Evolutionary conservation across 1,140 invertebrate genomes (phyloP).

Genomic region (Eufriesea mexicana): DNA sequence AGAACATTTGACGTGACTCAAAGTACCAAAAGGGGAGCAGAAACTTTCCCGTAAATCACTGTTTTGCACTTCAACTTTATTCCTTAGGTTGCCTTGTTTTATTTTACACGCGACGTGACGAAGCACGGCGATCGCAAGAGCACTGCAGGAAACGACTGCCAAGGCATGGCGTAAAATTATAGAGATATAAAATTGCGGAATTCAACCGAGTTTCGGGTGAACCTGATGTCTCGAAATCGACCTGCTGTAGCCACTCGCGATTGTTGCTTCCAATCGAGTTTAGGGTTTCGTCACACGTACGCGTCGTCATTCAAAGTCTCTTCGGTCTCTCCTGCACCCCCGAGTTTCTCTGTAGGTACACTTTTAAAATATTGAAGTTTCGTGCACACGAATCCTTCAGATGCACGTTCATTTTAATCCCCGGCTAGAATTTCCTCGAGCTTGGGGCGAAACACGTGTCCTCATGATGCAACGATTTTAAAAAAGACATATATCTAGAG

Average conservation of each 20-base stretch:
- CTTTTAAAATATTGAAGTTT: slow-evolving; percentile 1
- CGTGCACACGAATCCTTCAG: background rate
- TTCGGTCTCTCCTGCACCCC: background rate
- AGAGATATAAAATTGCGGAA: background rate
- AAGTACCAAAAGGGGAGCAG: too few species aligned
- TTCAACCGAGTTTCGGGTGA: background rate
- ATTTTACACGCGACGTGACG: slow-evolving; percentile 5
- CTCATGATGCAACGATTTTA: too few species aligned
- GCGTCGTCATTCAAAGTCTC: slow-evolving; percentile 26
- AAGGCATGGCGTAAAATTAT: background rate
- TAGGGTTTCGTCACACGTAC: slow-evolving; percentile 36
- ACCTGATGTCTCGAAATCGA: slow-evolving; percentile 6
- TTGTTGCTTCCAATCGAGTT: slow-evolving; percentile 12
- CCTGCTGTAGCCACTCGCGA: background rate
- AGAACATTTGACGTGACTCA: too few species aligned
- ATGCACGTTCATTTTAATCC: slow-evolving; percentile 17
- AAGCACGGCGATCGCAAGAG: background rate
- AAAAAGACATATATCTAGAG: background rate
- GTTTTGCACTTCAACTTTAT: background rate
- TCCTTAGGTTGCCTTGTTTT: background rate
- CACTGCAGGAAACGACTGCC: too few species aligned
- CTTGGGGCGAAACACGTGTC: background rate
- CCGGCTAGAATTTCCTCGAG: background rate
- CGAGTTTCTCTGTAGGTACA: background rate
- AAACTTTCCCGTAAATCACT: background rate